phyloP scores from a whole-genome alignment of 1,140 invertebrate species.

The Carposina sasakii region DNA sequence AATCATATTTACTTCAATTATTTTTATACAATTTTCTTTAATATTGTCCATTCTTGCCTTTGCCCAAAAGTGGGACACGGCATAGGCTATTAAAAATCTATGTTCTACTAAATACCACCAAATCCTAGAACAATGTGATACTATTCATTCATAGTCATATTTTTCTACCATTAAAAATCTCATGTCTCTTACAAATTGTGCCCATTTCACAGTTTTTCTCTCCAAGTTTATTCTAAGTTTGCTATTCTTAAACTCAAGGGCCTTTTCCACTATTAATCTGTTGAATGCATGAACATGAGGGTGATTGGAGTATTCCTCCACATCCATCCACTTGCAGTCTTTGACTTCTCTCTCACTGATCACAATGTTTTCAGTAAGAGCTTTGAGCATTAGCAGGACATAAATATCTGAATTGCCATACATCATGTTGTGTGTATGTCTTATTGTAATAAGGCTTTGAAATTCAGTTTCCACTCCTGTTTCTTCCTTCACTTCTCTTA shows the following conservation, averaged over 20 bases:
- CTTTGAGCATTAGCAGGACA: constrained; percentile 81
- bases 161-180: constrained; percentile 39
- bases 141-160: too few species aligned
- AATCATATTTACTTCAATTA: too few species aligned
- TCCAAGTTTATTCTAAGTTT: constrained; percentile 74
- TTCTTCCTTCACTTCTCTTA: constrained; percentile 92
- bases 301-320: constrained; percentile 82
- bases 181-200: constrained; percentile 42
- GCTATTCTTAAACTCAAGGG: constrained; percentile 76
- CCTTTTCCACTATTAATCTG: constrained; percentile 77
- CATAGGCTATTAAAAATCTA: too few species aligned
- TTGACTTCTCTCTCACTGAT: constrained; percentile 83
- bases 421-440: constrained; percentile 80
- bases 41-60: too few species aligned
- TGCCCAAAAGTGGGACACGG: too few species aligned
- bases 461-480: constrained; percentile 87
- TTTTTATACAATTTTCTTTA: too few species aligned
- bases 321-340: constrained; percentile 87
- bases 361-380: constrained; percentile 76
- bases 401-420: constrained; percentile 92
- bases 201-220: constrained; percentile 56
- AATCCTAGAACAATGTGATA: too few species aligned
- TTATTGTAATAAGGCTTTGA: constrained; percentile 81
- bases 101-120: too few species aligned
- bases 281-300: constrained; percentile 84